These are phyloP conservation scores for Entomobrya proxima DNA, from an alignment of 2,888 invertebrate genomes.

Conservation along the genomic window DNA sequence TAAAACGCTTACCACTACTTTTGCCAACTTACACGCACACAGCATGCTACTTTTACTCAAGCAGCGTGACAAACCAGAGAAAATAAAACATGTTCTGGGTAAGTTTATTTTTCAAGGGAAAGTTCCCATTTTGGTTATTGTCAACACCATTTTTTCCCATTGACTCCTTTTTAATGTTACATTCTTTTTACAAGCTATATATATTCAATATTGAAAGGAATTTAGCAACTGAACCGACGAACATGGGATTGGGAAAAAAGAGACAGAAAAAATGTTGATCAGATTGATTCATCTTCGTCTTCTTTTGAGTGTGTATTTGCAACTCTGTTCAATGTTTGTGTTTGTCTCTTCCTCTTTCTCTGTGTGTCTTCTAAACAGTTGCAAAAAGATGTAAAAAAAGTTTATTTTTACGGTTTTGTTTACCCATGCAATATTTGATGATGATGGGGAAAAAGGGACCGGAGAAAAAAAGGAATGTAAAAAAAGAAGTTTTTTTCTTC, in stretches of 20 bases:
- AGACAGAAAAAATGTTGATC: slow-evolving; percentile 12
- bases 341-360: too few relatives aligned
- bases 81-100: not conserved
- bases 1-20: not conserved
- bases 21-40: slow-evolving; percentile 11
- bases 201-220: slow-evolving; percentile 15
- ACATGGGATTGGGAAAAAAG: slow-evolving; percentile 17
- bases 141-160: slow-evolving; percentile 10
- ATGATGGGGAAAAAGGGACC: not conserved
- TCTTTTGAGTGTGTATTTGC: too few relatives aligned
- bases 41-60: not conserved
- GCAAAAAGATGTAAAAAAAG: not conserved
- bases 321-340: too few relatives aligned
- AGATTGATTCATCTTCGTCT: slow-evolving; percentile 32
- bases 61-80: not conserved
- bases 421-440: slow-evolving; percentile 14
- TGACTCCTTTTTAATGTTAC: not conserved
- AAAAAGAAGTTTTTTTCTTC: too few relatives aligned
- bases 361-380: too few relatives aligned
- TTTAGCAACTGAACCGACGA: slow-evolving; percentile 2
- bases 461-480: slow-evolving; percentile 4
- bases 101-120: slow-evolving; percentile 13
- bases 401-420: slow-evolving; percentile 23
- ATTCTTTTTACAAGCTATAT: slow-evolving; percentile 6
- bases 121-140: slow-evolving; percentile 16